Evolutionary conservation across 2,113 vertebrate genomes (phyloP).

Genomic region (Odontesthes bonariensis): DNA sequence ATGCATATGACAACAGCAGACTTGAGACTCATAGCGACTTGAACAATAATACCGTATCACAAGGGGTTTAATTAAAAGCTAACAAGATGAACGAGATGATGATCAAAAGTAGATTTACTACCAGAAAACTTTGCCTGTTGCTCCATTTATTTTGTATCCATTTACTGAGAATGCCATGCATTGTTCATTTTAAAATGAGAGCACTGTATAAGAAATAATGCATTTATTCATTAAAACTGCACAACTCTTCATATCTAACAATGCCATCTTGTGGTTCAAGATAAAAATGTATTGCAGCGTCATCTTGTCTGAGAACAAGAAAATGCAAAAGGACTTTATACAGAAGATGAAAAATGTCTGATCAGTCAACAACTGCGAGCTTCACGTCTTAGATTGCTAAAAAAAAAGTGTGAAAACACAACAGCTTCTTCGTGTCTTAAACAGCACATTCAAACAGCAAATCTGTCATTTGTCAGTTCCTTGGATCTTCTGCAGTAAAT

Average conservation of each 20-base stretch:
- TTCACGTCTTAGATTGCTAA: neutral
- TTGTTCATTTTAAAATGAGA: slow-evolving; percentile 13
- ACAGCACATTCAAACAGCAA: neutral
- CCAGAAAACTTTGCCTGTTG: neutral
- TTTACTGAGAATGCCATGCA: neutral
- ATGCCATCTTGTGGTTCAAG: slow-evolving; percentile 63
- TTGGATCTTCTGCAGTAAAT: slow-evolving; percentile 95
- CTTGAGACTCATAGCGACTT: neutral
- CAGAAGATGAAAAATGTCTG: neutral
- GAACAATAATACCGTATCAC: neutral
- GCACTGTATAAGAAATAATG: neutral
- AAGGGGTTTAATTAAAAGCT: neutral
- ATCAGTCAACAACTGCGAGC: neutral
- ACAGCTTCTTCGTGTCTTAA: no score
- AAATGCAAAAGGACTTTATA: neutral
- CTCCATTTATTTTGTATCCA: neutral
- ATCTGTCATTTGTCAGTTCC: slow-evolving; percentile 59
- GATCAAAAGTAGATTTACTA: neutral
- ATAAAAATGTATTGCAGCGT: neutral
- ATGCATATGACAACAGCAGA: slow-evolving; percentile 13
- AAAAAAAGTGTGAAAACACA: neutral
- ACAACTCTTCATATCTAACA: slow-evolving; percentile 8
- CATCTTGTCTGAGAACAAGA: neutral
- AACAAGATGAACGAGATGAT: neutral
- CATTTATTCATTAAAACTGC: slow-evolving; percentile 29